A percentile compares a stretch with the other conserved stretches of the same genome.
phyloP scores from a whole-genome alignment of 1,140 invertebrate species.

The Dendrolimus punctatus region DNA sequence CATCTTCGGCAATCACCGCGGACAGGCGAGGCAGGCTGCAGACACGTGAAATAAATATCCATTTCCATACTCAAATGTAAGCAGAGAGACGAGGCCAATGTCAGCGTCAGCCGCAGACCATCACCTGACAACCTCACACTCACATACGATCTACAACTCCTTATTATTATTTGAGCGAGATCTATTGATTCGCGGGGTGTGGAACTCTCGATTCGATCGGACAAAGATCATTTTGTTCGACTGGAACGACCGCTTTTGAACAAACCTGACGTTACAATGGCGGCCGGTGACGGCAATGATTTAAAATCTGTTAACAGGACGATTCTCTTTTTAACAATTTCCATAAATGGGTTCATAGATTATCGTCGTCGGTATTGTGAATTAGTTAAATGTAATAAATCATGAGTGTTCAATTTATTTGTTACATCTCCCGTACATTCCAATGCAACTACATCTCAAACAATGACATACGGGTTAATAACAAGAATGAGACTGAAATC shows the following conservation, averaged over 20 bases:
- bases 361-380: conserved; percentile 39
- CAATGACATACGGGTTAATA: conserved; percentile 41
- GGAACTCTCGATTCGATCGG: conserved; percentile 53
- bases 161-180: conserved; percentile 71
- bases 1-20: conserved; percentile 56
- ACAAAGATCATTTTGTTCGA: conserved; percentile 68
- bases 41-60: conserved; percentile 62
- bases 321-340: conserved; percentile 70
- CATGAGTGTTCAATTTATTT: neutral
- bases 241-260: conserved; percentile 65
- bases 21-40: conserved; percentile 30
- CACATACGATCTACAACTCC: conserved; percentile 62
- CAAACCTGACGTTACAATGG: conserved; percentile 69
- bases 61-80: conserved; percentile 63
- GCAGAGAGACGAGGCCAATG: conserved; percentile 16
- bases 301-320: conserved; percentile 72
- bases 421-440: conserved; percentile 6
- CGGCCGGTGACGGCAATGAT: conserved; percentile 64
- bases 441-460: conserved; percentile 25
- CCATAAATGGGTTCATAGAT: conserved; percentile 66
- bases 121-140: conserved; percentile 31
- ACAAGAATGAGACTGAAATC: conserved; percentile 44
- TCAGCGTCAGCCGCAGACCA: conserved; percentile 29
- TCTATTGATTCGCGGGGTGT: conserved; percentile 68
- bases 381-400: conserved; percentile 32